phyloP scores from a whole-genome alignment of 2,113 vertebrate species.

The Pithys albifrons region DNA sequence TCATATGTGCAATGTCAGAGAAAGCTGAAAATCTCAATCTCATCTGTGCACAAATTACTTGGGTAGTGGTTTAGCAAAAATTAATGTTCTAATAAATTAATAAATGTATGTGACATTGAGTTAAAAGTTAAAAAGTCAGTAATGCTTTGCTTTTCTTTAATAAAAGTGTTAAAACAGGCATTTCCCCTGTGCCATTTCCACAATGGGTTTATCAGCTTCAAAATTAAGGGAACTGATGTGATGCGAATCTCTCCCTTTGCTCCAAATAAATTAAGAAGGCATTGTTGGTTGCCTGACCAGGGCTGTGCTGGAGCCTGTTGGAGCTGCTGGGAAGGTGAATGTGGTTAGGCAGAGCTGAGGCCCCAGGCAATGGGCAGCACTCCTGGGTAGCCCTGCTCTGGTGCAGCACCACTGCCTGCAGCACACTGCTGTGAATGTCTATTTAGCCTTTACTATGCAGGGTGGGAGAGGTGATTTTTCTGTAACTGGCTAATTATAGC shows the following conservation, averaged over 20 bases:
- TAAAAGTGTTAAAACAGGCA: neutral
- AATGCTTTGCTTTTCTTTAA: neutral
- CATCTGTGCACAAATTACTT: neutral
- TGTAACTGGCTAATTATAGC: neutral
- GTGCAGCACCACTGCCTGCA: neutral
- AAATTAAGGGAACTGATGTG: neutral
- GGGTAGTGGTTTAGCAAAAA: neutral
- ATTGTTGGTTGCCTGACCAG: neutral
- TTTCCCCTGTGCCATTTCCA: neutral
- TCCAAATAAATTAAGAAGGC: neutral
- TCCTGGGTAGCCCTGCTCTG: neutral
- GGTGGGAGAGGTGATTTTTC: neutral
- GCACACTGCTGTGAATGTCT: neutral
- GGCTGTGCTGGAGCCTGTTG: neutral
- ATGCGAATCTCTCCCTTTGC: neutral
- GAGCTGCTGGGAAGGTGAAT: neutral
- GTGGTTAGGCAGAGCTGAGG: neutral
- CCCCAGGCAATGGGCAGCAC: neutral
- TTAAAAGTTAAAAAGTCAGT: neutral
- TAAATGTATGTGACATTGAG: neutral
- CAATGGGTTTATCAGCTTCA: neutral
- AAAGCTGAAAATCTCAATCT: slow-evolving; percentile 7
- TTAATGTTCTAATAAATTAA: neutral
- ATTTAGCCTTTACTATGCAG: neutral
- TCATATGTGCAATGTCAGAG: neutral